A percentile compares a stretch with the other conserved stretches of the same genome.
Conservation (phyloP, 2,797 vertebrate species). For the Syndactyla subalaris region DNA sequence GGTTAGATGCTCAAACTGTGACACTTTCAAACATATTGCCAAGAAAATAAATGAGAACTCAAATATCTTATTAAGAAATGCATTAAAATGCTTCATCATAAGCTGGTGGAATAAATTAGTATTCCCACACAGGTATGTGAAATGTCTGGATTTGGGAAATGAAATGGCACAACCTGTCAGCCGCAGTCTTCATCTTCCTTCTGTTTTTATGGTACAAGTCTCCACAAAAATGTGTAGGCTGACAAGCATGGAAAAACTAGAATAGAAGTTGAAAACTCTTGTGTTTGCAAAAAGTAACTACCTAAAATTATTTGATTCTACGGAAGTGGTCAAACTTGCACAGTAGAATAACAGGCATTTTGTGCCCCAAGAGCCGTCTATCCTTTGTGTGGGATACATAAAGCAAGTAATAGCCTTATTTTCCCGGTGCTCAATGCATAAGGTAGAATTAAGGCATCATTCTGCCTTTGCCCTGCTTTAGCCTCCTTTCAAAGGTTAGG, state of each 20-base stretch:
- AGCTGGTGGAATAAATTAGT: background rate
- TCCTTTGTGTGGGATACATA: background rate
- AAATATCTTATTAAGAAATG: background rate
- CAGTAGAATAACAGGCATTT: background rate
- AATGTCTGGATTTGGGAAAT: background rate
- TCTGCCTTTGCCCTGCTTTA: background rate
- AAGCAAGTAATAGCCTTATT: background rate
- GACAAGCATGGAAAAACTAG: background rate
- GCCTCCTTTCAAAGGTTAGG: background rate
- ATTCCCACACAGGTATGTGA: background rate
- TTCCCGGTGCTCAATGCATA: background rate
- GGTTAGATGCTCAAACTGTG: conserved; percentile 17
- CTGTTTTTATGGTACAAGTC: background rate
- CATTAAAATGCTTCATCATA: background rate
- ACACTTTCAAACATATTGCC: background rate
- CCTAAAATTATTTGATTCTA: background rate
- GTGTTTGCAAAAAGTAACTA: background rate
- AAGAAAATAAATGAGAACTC: background rate
- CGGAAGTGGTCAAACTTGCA: background rate
- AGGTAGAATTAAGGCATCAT: background rate
- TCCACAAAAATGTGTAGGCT: background rate
- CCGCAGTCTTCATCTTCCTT: background rate
- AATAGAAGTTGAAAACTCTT: background rate
- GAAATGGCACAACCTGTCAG: background rate
- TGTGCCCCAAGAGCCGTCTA: background rate